A percentile compares a stretch with the other conserved stretches of the same genome.
phyloP scores from a whole-genome alignment of 2,797 vertebrate genomes.

The Lepilemur septentrionalis region DNA sequence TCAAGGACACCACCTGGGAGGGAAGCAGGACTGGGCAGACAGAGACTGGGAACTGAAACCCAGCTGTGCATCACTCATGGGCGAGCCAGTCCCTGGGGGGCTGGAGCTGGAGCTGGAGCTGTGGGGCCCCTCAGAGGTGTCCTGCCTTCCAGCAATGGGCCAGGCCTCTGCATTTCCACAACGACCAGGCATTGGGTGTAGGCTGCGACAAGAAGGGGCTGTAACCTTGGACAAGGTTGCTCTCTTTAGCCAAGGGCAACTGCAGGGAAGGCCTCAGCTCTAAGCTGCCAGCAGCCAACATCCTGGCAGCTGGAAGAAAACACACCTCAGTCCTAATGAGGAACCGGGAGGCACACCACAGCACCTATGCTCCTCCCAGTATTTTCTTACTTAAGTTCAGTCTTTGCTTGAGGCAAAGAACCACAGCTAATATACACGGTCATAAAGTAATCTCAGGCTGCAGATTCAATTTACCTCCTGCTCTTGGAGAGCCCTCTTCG shows the following conservation, averaged over 20 bases:
- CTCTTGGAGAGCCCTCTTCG: not conserved
- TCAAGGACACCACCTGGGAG: not conserved
- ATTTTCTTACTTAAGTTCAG: not conserved
- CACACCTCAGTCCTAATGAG: not conserved
- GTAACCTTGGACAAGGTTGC: not conserved
- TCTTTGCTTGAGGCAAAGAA: not conserved
- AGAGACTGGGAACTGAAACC: not conserved
- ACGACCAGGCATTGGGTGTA: not conserved
- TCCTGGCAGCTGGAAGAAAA: not conserved
- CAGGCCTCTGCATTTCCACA: not conserved
- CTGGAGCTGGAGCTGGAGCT: too few species aligned
- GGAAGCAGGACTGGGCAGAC: not conserved
- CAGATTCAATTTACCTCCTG: not conserved
- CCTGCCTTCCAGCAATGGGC: not conserved
- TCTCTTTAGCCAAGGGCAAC: not conserved
- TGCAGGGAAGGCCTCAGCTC: not conserved
- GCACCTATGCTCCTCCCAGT: not conserved
- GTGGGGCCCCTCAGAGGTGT: not conserved
- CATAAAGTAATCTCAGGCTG: not conserved
- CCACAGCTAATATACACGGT: not conserved
- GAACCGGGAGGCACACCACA: fast-evolving
- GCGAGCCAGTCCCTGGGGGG: not conserved
- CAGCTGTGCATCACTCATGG: not conserved
- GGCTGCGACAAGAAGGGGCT: not conserved
- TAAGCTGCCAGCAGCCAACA: not conserved